A percentile compares a stretch with the other conserved stretches of the same genome.
phyloP scores from a whole-genome alignment of 2,888 invertebrate genomes.

The Mythimna vitellina region DNA sequence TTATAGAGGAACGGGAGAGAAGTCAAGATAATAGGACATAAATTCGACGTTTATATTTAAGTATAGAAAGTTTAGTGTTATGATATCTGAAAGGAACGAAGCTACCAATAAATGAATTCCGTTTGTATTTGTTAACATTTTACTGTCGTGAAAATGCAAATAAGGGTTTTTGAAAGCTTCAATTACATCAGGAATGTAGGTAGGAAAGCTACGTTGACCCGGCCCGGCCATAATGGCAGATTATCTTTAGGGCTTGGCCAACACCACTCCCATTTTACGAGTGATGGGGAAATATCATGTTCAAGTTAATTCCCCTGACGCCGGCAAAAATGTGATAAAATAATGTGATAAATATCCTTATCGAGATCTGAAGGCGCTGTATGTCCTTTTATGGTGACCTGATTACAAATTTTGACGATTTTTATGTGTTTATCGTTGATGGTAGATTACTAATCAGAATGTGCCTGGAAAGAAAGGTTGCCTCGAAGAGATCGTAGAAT shows the following conservation, averaged over 20 bases:
- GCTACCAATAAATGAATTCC: conserved; percentile 18
- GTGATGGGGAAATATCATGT: conserved; percentile 79
- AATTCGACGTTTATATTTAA: conserved; percentile 50
- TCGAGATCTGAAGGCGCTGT: conserved; percentile 51
- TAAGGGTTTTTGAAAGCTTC: conserved; percentile 57
- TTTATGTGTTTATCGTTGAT: conserved; percentile 17
- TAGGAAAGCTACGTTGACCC: conserved; percentile 73
- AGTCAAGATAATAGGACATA: conserved; percentile 49
- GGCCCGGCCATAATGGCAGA: conserved; percentile 68
- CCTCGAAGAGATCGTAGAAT: no score
- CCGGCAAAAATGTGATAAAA: conserved; percentile 68
- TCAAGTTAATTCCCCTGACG: conserved; percentile 70
- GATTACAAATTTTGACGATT: conserved; percentile 50
- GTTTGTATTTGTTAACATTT: conserved; percentile 33
- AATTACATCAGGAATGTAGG: conserved; percentile 65
- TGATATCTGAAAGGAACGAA: conserved; percentile 32
- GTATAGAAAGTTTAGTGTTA: conserved; percentile 42
- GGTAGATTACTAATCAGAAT: conserved; percentile 14
- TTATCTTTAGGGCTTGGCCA: conserved; percentile 77
- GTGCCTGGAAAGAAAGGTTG: not conserved
- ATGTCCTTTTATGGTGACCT: conserved; percentile 45
- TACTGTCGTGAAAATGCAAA: conserved; percentile 56
- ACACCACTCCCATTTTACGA: conserved; percentile 78
- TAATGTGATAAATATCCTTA: conserved; percentile 66
- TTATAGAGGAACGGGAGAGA: conserved; percentile 36